Conservation (phyloP, 2,113 vertebrate species). For the Alosa alosa region DNA sequence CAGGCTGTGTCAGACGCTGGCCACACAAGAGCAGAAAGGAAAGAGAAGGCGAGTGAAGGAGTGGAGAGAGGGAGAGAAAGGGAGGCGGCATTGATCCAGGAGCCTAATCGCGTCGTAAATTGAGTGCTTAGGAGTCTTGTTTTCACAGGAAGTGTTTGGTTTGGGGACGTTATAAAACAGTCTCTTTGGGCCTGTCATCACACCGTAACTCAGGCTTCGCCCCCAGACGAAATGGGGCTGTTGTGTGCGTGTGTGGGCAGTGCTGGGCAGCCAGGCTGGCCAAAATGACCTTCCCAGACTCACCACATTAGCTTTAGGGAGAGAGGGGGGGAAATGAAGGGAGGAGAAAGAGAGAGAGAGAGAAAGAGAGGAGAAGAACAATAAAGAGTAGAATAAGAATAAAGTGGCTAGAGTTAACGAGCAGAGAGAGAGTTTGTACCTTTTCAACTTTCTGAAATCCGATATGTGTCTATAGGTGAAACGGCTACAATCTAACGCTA, state of each 20-base stretch:
- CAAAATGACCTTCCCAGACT: constrained; percentile 64
- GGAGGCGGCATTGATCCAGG: constrained; percentile 52
- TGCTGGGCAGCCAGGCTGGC: constrained; percentile 45
- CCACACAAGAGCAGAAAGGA: constrained; percentile 8
- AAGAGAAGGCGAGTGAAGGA: neutral
- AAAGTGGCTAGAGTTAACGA: neutral
- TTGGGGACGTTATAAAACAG: constrained; percentile 65
- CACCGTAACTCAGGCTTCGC: constrained; percentile 57
- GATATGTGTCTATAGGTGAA: neutral
- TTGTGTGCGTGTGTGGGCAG: constrained; percentile 43
- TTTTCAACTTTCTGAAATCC: neutral
- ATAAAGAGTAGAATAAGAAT: neutral
- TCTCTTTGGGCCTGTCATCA: constrained; percentile 71
- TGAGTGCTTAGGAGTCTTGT: constrained; percentile 66
- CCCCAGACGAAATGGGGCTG: constrained; percentile 45
- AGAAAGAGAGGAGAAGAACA: neutral
- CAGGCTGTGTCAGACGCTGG: neutral
- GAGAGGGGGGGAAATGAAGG: constrained; percentile 38
- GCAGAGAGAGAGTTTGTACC: neutral
- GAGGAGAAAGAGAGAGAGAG: neutral
- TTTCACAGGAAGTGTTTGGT: constrained; percentile 71
- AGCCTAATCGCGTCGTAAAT: constrained; percentile 67
- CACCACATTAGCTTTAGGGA: constrained; percentile 54
- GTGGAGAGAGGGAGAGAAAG: neutral
- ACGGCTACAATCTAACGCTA: neutral